Evolutionary conservation across 2,113 vertebrate species (phyloP), one percentile per base, ranked within the genome.

Genomic region (Copsychus sechellarum): DNA sequence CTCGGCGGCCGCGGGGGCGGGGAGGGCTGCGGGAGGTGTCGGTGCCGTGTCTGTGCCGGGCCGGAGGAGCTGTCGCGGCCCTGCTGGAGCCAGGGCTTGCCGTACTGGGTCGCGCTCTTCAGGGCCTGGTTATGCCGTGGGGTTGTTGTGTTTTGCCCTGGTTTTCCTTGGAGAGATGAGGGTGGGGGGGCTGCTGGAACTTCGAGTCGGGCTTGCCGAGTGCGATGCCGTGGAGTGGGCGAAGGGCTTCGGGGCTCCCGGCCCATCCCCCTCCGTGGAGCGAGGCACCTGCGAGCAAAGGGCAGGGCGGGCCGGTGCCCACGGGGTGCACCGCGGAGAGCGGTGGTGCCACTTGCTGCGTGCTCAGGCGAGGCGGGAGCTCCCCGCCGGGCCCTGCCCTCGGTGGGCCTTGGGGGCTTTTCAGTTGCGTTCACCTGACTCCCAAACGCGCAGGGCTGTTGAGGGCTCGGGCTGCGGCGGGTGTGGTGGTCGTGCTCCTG

Each of bases 241-340:
- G 14, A 40, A 29, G 50, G 15, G 17, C 17, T 5, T 53, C 3
- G 25, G 36, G 14, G 7, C 31, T 53, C 14, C 12, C 15, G 14
- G 53, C 10, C 6, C 8, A 0, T 5, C 1, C 8, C 7, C 5
- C 1, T 23, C 3, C n/a, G 19, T 13, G 42, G 34, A 48, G 26
- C 4, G 42, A 21, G 6, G 8, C 26, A 8, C 14, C 15, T 38
- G 64, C 26, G 11, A 6, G 53, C 25, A 2, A 4, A 48, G 83
- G 20, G 12, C 51, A 2, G 64, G 36, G 28, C 4, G 58, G 10
- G 69, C 45, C 3, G 60, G 12, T 38, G 40, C 33, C 47, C 7
- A 0, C 20, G 2, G 64, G 7, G 0, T 17, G 50, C 20, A 14
- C n/a, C 28, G 0, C 17, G 40, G 17, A 33, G 2, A 29, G 43